phyloP scores from a whole-genome alignment of 92 coral and sea anemone genomes.

The Virgularia gustaviana region DNA sequence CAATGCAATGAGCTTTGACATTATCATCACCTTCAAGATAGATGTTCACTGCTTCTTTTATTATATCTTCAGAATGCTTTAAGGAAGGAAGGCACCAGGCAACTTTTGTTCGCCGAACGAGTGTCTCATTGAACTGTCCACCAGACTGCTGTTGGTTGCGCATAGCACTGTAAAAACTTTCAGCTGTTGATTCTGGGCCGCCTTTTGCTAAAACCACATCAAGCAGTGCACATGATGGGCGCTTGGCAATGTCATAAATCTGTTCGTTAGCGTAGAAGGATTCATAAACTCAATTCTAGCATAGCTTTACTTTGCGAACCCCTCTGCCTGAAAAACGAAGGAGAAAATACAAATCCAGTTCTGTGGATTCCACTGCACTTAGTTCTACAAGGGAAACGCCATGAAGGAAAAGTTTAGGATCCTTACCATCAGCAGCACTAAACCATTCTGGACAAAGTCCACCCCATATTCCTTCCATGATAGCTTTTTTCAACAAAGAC shows the following conservation, averaged over 20 bases:
- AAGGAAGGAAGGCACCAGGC: slow-evolving; percentile 39
- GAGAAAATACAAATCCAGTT: neutral
- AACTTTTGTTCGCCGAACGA: slow-evolving; percentile 32
- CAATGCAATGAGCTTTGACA: neutral
- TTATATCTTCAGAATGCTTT: slow-evolving; percentile 32
- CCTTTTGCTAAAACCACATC: slow-evolving; percentile 21
- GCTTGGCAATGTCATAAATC: slow-evolving; percentile 6
- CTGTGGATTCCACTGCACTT: neutral
- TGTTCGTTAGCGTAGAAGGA: neutral
- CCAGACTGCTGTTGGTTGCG: slow-evolving; percentile 35
- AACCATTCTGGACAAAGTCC: slow-evolving; percentile 26
- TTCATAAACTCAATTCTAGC: neutral
- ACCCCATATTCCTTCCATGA: slow-evolving; percentile 31
- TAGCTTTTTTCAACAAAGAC: slow-evolving; percentile 33
- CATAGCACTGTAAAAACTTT: slow-evolving; percentile 29
- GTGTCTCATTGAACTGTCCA: slow-evolving; percentile 44
- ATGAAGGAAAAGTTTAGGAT: neutral
- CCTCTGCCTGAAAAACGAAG: neutral
- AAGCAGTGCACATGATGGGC: slow-evolving; percentile 12
- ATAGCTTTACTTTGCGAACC: neutral
- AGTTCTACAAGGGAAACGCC: neutral
- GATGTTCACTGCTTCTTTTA: slow-evolving; percentile 18
- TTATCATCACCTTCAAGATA: slow-evolving; percentile 21
- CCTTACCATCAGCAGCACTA: neutral
- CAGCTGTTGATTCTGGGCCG: slow-evolving; percentile 32